Base-by-base conservation (phyloP, 2,888 invertebrate genomes). In the Netelia virgata region DNA sequence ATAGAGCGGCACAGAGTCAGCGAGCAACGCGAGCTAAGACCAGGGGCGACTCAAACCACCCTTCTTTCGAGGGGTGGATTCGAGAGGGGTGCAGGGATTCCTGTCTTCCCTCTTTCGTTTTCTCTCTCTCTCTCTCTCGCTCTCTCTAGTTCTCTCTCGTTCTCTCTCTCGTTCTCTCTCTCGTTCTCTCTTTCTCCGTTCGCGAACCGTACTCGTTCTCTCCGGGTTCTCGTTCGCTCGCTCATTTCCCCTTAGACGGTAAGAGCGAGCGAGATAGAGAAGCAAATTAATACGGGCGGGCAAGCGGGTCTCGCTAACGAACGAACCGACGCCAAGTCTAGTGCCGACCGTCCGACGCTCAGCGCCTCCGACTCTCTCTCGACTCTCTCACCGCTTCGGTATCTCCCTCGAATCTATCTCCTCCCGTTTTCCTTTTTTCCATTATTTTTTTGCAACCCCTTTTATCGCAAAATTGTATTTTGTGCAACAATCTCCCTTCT, bases 201-300 rank as follows among this genome's bases (percentile, higher is more conserved):
- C 41, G 55, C 57, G 57, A 41, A 64, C 18, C 55, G 50, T 20
- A 61, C 77, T 69, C 75, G 43, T 55, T 41, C 83, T 70, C 74
- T 28, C 28, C 5, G 28, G 5, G 41, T 61, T 83, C 72, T 80
- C 53, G 75, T 73, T 84, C 74, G 18, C 84, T 84, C 77, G 80
- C 84, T 84, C 84, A 82, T 84, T 84, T 84, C 84, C 84, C 84
- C 84, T 57, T 82, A 70, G 83, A 85, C 57, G 72, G 76, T 50
- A 70, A 64, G 75, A 72, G 86, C 41, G 81, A 86, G 82, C 64
- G 89, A 89, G 91, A 91, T 90, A 90, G 92, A 86, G 87, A 92
- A 92, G 93, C 92, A 92, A 93, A 93, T 93, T 93, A 93, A 93
- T 93, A 92, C 92, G 91, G 91, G 91, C 90, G 92, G 90, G 90